phyloP scores from a whole-genome alignment of 1,140 invertebrate species.

The Drosophila sechellia region DNA sequence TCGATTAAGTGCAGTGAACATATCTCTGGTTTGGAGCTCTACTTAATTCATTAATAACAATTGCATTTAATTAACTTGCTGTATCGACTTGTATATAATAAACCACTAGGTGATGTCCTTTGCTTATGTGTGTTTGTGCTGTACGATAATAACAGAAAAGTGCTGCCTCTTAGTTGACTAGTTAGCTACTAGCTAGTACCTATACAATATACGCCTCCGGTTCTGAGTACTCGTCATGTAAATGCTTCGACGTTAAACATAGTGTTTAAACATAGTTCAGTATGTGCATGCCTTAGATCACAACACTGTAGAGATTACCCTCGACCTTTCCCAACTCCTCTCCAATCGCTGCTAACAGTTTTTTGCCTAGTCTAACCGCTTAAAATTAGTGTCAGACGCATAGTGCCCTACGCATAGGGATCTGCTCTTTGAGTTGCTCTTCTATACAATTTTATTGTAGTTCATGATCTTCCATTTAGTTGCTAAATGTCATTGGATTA shows the following conservation, averaged over 20 bases:
- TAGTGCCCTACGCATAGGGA: slow-evolving; percentile 3
- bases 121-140: slow-evolving; percentile 40
- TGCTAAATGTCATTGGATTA: slow-evolving; percentile 59
- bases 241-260: slow-evolving; percentile 53
- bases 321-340: slow-evolving; percentile 21
- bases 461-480: slow-evolving; percentile 64
- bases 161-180: slow-evolving; percentile 36
- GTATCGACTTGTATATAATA: slow-evolving; percentile 30
- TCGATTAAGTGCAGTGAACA: slow-evolving; percentile 55
- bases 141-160: slow-evolving; percentile 55
- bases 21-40: slow-evolving; percentile 45
- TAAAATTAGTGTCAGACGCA: slow-evolving; percentile 52
- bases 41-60: slow-evolving; percentile 70
- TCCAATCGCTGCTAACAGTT: slow-evolving; percentile 60
- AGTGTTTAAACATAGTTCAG: slow-evolving; percentile 69
- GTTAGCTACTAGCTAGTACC: slow-evolving; percentile 40
- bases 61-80: slow-evolving; percentile 30
- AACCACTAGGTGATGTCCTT: slow-evolving; percentile 70
- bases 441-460: slow-evolving; percentile 78
- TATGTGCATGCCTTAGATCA: slow-evolving; percentile 78
- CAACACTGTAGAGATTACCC: slow-evolving; percentile 81
- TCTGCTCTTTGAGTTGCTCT: slow-evolving; percentile 27
- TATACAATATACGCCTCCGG: slow-evolving; percentile 16
- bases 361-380: slow-evolving; percentile 46
- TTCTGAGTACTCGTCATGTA: slow-evolving; percentile 28